Evolutionary conservation across 2,888 invertebrate species (phyloP).

Genomic region (Epirrhoe tristata): DNA sequence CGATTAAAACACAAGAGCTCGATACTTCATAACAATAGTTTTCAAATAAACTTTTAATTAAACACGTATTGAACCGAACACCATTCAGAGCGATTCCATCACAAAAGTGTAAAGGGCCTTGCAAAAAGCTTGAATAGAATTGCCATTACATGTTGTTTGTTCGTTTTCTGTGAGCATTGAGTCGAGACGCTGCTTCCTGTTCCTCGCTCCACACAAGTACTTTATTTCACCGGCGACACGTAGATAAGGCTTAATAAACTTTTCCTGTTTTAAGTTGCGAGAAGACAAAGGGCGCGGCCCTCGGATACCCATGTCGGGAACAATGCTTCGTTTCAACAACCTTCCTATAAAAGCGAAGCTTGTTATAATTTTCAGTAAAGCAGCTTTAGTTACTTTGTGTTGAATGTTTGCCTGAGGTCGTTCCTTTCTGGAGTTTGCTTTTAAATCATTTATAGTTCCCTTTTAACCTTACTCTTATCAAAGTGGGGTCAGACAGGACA

Average conservation of each 20-base stretch:
- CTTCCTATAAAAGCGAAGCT: conserved; percentile 33
- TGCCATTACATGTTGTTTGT: conserved; percentile 72
- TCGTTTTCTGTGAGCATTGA: conserved; percentile 61
- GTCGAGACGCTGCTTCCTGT: conserved; percentile 72
- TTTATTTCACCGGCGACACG: conserved; percentile 51
- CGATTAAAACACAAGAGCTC: conserved; percentile 28
- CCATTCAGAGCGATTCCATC: conserved; percentile 49
- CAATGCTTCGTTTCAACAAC: conserved; percentile 42
- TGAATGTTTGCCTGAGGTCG: conserved; percentile 33
- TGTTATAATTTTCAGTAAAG: conserved; percentile 38
- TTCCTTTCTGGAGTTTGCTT: conserved; percentile 38
- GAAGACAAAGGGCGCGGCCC: conserved; percentile 31
- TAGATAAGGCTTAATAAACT: conserved; percentile 53
- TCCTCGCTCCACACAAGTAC: conserved; percentile 53
- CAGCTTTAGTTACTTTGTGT: conserved; percentile 41
- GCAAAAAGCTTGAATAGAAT: conserved; percentile 71
- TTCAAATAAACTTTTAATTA: conserved; percentile 44
- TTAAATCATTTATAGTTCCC: conserved; percentile 23
- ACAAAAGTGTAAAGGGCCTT: conserved; percentile 67
- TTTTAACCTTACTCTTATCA: conserved; percentile 22
- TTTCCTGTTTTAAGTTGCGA: conserved; percentile 51
- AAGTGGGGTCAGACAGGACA: not conserved
- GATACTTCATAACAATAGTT: conserved; percentile 22
- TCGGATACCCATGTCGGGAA: conserved; percentile 25
- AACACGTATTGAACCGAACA: conserved; percentile 48